phyloP scores from a whole-genome alignment of 2,797 vertebrate genomes.

The Scyliorhinus canicula region DNA sequence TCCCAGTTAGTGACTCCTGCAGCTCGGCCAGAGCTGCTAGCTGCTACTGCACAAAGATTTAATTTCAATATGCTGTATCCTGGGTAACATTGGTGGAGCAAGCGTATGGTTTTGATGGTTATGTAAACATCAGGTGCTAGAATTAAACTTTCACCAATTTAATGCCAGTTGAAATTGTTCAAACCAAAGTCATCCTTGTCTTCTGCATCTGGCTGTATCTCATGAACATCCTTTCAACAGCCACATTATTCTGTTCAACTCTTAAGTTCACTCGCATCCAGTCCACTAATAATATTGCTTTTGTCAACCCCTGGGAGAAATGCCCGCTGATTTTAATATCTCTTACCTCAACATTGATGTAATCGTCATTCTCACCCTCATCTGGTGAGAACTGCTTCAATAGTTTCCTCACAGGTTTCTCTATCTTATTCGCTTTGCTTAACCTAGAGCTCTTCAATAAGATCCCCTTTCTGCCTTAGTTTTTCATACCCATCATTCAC shows the following conservation, averaged over 20 bases:
- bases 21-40: neutral
- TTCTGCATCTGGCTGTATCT: neutral
- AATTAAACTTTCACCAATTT: neutral
- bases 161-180: neutral
- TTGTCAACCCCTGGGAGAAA: neutral
- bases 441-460: neutral
- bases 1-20: neutral
- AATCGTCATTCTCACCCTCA: neutral
- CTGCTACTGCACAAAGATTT: neutral
- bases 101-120: neutral
- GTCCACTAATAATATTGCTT: neutral
- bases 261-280: too few species aligned
- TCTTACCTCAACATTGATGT: neutral
- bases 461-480: neutral
- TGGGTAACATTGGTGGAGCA: neutral
- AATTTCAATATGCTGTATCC: neutral
- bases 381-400: neutral
- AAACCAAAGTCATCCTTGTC: neutral
- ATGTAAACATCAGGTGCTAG: neutral
- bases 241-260: neutral
- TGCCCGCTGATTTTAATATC: neutral
- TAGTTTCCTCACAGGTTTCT: neutral
- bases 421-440: neutral
- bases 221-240: neutral
- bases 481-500: neutral